These are phyloP conservation scores for Lypha dubia DNA, from an alignment of 2,888 invertebrate species.

Conservation along the genomic window DNA sequence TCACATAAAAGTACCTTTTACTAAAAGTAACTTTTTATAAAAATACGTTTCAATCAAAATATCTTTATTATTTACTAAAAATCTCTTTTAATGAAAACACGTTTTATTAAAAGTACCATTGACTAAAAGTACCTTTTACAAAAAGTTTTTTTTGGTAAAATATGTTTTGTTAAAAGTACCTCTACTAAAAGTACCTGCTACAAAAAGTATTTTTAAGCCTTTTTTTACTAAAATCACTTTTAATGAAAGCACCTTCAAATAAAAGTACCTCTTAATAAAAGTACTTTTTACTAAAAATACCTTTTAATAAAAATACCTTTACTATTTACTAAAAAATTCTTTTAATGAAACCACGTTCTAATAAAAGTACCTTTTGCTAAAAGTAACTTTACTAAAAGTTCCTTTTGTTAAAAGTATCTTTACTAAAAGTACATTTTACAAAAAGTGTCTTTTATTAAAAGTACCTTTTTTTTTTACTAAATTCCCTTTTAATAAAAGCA, in stretches of 20 bases:
- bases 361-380: background rate
- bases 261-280: background rate
- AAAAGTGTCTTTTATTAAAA: too few relatives aligned
- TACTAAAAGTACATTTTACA: constrained; percentile 4
- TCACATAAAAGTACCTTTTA: too few relatives aligned
- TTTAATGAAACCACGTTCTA: background rate
- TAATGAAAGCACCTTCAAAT: background rate
- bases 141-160: too few relatives aligned
- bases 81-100: too few relatives aligned
- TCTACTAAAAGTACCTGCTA: background rate
- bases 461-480: background rate
- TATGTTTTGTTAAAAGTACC: background rate
- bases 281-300: background rate
- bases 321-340: background rate
- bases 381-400: too few relatives aligned
- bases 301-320: background rate
- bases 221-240: too few relatives aligned
- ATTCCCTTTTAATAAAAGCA: background rate
- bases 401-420: too few relatives aligned
- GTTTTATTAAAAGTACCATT: background rate
- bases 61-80: too few relatives aligned
- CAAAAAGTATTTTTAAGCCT: background rate
- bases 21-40: too few relatives aligned
- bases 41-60: too few relatives aligned
- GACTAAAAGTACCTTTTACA: background rate